phyloP scores from a whole-genome alignment of 2,113 vertebrate species.

The Vidua macroura region DNA sequence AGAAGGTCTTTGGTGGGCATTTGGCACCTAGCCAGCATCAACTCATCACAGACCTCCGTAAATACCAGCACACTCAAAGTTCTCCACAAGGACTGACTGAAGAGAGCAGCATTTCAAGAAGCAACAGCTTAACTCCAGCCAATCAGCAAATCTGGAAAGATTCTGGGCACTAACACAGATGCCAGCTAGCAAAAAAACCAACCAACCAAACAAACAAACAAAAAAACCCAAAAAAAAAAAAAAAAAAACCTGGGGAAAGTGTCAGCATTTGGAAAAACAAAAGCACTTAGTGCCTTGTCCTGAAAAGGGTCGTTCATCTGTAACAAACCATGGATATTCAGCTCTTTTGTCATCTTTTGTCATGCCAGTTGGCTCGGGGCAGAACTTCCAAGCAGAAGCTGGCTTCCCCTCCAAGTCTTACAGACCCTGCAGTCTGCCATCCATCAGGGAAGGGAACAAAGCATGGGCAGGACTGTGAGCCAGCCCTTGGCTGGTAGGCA shows the following conservation, averaged over 20 bases:
- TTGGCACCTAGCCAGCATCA: background rate
- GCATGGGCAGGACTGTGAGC: background rate
- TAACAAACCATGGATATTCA: background rate
- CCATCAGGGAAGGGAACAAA: background rate
- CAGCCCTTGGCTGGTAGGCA: background rate
- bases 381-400: background rate
- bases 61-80: background rate
- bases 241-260: background rate
- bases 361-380: background rate
- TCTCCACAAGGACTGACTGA: background rate
- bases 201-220: too few relatives aligned
- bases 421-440: background rate
- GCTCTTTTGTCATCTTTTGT: background rate
- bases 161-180: background rate
- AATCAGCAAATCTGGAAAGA: background rate
- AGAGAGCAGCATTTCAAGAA: background rate
- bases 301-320: conserved; percentile 32
- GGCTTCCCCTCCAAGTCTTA: background rate
- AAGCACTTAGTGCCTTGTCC: background rate
- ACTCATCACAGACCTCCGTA: background rate
- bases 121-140: background rate
- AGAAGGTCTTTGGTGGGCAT: background rate
- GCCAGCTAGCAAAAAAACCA: background rate
- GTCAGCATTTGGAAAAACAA: background rate
- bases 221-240: too few relatives aligned